These are phyloP conservation scores for Scaeva pyrastri DNA, from an alignment of 2,888 invertebrate genomes.

Conservation along the genomic window DNA sequence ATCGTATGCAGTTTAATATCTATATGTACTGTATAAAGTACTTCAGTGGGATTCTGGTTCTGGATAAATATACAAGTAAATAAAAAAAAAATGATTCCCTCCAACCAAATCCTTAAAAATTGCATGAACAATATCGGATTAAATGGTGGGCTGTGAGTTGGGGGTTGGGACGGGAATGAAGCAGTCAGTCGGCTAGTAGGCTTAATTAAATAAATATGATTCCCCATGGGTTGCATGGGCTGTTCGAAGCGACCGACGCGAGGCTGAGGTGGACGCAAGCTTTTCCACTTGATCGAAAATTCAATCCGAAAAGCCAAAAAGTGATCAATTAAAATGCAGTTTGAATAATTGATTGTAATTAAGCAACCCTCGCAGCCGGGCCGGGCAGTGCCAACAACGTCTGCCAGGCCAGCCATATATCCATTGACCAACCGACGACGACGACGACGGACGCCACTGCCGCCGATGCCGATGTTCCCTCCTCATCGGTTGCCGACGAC, in stretches of 20 bases:
- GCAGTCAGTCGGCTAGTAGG: conserved; percentile 33
- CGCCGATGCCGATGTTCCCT: background rate
- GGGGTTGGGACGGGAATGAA: background rate
- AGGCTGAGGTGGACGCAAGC: conserved; percentile 41
- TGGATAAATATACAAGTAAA: conserved; percentile 38
- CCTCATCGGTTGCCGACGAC: background rate
- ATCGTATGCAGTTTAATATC: too few species aligned
- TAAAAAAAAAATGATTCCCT: conserved; percentile 18
- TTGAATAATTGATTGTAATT: conserved; percentile 84
- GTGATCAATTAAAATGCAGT: conserved; percentile 83
- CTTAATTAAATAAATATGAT: conserved; percentile 75
- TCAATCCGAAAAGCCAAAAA: conserved; percentile 81
- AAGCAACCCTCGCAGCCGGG: conserved; percentile 77
- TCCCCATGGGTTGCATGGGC: conserved; percentile 35
- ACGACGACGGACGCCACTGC: background rate
- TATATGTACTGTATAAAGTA: background rate
- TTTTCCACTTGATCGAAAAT: conserved; percentile 76
- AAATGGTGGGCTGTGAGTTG: conserved; percentile 12
- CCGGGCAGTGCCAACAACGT: conserved; percentile 57
- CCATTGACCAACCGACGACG: conserved; percentile 16
- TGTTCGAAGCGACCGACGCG: background rate
- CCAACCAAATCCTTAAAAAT: conserved; percentile 69
- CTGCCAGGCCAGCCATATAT: conserved; percentile 27
- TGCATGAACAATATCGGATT: conserved; percentile 72
- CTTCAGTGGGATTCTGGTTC: background rate